Evolutionary conservation across 2,113 vertebrate species (phyloP), one percentile per base, ranked within the genome.

Genomic region (Cathartes aura): DNA sequence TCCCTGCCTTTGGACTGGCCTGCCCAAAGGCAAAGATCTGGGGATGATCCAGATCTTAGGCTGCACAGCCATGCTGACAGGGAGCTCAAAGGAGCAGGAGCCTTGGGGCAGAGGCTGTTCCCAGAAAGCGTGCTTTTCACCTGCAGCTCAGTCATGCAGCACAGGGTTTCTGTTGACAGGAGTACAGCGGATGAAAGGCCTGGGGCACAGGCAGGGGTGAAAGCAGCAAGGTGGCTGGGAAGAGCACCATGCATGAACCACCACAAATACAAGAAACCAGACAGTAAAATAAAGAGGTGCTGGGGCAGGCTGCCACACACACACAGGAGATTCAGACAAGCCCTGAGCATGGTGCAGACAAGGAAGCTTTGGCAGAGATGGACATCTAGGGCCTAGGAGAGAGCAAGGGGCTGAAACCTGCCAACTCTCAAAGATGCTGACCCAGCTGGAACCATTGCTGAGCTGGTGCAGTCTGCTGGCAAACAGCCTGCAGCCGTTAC

Each of bases 181-280:
- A 55, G 11, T 0, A 2, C 30, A 53, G 74, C 0, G 0, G 29
- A 22, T 1, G 1, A 38, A 72, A 45, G 71, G 55, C 36, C 30
- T 43, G 27, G 32, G 53, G 43, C 53, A 64, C 1, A 5, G 36
- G 24, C 45, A 82, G 26, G 38, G 36, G 68, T 42, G n/a, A 36
- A 19, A 34, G 84, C 83, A 81, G 21, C 6, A 4, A 23, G 15
- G 26, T 19, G 40, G 15, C 48, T 26, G 42, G 29, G 45, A 52
- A 58, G 23, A 53, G 21, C 53, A 26, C 32, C 10, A 0, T 3
- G 15, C 30, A n/a, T 7, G 15, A 45, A 60, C 36, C 62, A 63
- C 24, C 43, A 27, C 29, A 42, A 29, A 32, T 9, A 42, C 12
- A 34, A 53, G 59, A 45, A 64, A 29, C 18, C 1, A 4, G 34